Evolutionary conservation across 2,888 invertebrate genomes (phyloP).

Genomic region (Clitarchus hookeri): DNA sequence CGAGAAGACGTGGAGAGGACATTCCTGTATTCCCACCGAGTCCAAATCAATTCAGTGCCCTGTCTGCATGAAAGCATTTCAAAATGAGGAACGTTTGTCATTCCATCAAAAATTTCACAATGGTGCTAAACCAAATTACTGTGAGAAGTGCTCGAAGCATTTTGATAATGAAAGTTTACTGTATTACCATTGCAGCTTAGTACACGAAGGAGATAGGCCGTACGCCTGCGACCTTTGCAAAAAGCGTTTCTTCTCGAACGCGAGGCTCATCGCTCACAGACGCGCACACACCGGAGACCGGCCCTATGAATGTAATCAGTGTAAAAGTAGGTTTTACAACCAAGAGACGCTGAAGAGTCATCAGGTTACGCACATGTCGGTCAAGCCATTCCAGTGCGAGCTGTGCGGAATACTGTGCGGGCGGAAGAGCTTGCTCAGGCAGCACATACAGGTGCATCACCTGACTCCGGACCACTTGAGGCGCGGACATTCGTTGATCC

Average conservation of each 20-base stretch:
- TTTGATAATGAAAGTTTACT: conserved; percentile 39
- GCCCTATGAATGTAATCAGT: conserved; percentile 37
- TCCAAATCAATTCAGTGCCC: conserved; percentile 33
- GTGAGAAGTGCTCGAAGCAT: conserved; percentile 36
- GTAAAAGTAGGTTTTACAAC: conserved; percentile 34
- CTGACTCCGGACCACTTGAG: conserved; percentile 23
- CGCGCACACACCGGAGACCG: conserved; percentile 38
- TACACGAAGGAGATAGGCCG: conserved; percentile 37
- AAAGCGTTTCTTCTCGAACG: conserved; percentile 33
- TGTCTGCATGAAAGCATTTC: conserved; percentile 32
- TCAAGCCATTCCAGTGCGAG: conserved; percentile 39
- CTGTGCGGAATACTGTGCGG: conserved; percentile 37
- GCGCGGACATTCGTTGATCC: conserved; percentile 41
- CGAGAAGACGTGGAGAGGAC: conserved; percentile 34
- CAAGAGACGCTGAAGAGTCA: conserved; percentile 38
- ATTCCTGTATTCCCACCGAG: conserved; percentile 32
- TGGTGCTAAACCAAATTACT: conserved; percentile 34
- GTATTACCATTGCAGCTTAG: conserved; percentile 39
- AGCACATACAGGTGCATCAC: conserved; percentile 38
- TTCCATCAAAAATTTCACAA: conserved; percentile 39
- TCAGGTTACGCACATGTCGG: conserved; percentile 37
- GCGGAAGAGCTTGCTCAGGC: conserved; percentile 35
- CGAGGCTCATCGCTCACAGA: conserved; percentile 31
- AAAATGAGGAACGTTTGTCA: conserved; percentile 33
- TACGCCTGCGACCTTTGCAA: conserved; percentile 36